Evolutionary conservation across 2,797 vertebrate genomes (phyloP).

Genomic region (Pipistrellus pipistrellus): DNA sequence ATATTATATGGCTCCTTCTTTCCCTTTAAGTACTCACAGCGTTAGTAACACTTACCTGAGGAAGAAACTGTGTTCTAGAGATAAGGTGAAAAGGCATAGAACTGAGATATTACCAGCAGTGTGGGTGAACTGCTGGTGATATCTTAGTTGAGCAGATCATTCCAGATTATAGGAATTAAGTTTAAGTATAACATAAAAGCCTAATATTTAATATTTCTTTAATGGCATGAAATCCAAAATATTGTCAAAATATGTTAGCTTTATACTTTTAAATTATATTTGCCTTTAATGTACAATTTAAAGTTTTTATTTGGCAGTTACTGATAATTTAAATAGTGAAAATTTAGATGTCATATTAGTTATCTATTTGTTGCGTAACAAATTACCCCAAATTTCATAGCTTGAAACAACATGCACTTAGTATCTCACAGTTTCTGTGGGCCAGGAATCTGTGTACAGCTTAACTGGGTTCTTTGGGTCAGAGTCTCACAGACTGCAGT

Average conservation of each 20-base stretch:
- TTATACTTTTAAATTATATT: slow-evolving; percentile 59
- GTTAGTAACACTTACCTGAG: slow-evolving; percentile 43
- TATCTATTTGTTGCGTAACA: slow-evolving; percentile 49
- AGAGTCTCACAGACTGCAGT: slow-evolving; percentile 33
- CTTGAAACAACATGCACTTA: slow-evolving; percentile 1
- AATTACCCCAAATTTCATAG: slow-evolving; percentile 23
- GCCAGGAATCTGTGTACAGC: not conserved
- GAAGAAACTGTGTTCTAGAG: slow-evolving; percentile 50
- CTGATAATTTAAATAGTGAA: slow-evolving; percentile 46
- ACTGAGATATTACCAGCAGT: slow-evolving; percentile 3
- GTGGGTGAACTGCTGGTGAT: not conserved
- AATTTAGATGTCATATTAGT: slow-evolving; percentile 50
- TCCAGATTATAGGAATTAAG: slow-evolving; percentile 32
- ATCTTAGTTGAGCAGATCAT: slow-evolving; percentile 29
- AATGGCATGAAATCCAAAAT: slow-evolving; percentile 26
- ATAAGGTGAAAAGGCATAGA: slow-evolving; percentile 1
- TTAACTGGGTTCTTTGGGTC: slow-evolving; percentile 22
- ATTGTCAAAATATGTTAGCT: slow-evolving; percentile 47
- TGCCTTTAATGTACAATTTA: slow-evolving; percentile 14
- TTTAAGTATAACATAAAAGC: slow-evolving; percentile 42
- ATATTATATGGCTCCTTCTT: slow-evolving; percentile 26
- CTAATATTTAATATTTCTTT: slow-evolving; percentile 60
- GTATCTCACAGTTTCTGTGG: slow-evolving; percentile 42
- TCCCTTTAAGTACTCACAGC: not conserved
- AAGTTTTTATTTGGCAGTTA: slow-evolving; percentile 49